Evolutionary conservation across 2,113 vertebrate species (phyloP).

Genomic region (Aramus guarauna): DNA sequence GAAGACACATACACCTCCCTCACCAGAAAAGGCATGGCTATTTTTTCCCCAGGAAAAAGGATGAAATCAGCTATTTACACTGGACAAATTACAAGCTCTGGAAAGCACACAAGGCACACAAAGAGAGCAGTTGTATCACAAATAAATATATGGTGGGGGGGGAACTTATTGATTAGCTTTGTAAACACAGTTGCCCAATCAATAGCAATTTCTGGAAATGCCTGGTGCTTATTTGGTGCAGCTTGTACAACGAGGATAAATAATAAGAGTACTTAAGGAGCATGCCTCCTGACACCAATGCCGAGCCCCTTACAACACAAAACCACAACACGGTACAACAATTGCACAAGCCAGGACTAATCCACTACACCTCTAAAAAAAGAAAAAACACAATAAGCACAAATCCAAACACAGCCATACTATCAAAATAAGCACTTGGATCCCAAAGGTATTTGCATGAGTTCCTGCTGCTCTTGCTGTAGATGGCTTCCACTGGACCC

Average conservation of each 20-base stretch:
- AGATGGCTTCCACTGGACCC: not conserved
- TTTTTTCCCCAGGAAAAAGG: conserved; percentile 72
- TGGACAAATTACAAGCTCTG: conserved; percentile 75
- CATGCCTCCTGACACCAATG: conserved; percentile 62
- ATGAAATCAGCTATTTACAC: conserved; percentile 78
- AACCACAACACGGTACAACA: not conserved
- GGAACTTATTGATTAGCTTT: conserved; percentile 78
- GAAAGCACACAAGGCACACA: conserved; percentile 68
- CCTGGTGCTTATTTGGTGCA: conserved; percentile 74
- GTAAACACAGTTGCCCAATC: conserved; percentile 73
- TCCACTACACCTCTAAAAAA: not conserved
- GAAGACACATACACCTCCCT: conserved; percentile 34
- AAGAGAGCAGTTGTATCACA: conserved; percentile 67
- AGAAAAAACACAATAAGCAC: not conserved
- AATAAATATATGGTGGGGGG: conserved; percentile 66
- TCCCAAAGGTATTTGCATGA: not conserved
- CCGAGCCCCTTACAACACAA: conserved; percentile 10
- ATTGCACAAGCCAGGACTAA: not conserved
- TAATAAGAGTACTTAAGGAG: conserved; percentile 71
- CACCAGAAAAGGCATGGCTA: conserved; percentile 41
- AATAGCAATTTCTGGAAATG: conserved; percentile 81
- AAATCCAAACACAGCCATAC: not conserved
- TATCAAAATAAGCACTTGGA: conserved; percentile 3
- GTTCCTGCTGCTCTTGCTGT: not conserved
- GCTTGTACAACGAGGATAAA: conserved; percentile 68